Base-by-base conservation (phyloP, 2,888 invertebrate genomes). In the Drosophila villosipedis region DNA sequence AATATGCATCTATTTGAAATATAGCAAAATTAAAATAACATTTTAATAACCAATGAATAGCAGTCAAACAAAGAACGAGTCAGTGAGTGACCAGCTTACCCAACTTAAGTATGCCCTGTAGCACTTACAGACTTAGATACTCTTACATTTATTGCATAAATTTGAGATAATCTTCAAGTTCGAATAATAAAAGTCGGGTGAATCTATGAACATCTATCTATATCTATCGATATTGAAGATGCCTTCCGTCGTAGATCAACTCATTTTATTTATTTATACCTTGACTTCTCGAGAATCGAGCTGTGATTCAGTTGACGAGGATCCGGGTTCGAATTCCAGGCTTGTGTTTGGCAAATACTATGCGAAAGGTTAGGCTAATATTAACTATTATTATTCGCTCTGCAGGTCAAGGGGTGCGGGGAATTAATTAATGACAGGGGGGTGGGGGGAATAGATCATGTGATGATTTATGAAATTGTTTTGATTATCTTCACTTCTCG, bases 391-490 rank as follows among this genome's bases (percentile, higher is more conserved):
- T 28, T 30, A 25, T 55, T 16, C 37, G 16, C 16, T 55, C 1
- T 19, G 14, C 37, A 19, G 37, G 14, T 39, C 30, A 22, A 12
- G n/a, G 57, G n/a, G 30, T 41, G 12, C 22, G n/a, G 41, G 31
- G 37, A 30, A 31, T 41, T 28, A 37, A 28, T 60, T 16, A 16
- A 49, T 37, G 37, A 31, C 37, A 22, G 37, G 14, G n/a, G 25
- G 12, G 37, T 9, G n/a, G 25, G 12, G 0, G 10, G 16, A 4
- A 30, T 43, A 33, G 55, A 72, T 80, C 83, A 83, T 80, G 83
- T 77, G 80, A 69, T 55, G 63, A 59, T 68, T 37, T 62, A 66
- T 61, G 25, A 60, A 76, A 55, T 47, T 39, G 22, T 28, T 58
- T 71, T 58, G 53, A 62, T 68, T 58, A 54, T 49, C 61, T 59